Conservation (phyloP, 2,797 vertebrate species). For the Coccyzus lansbergi region DNA sequence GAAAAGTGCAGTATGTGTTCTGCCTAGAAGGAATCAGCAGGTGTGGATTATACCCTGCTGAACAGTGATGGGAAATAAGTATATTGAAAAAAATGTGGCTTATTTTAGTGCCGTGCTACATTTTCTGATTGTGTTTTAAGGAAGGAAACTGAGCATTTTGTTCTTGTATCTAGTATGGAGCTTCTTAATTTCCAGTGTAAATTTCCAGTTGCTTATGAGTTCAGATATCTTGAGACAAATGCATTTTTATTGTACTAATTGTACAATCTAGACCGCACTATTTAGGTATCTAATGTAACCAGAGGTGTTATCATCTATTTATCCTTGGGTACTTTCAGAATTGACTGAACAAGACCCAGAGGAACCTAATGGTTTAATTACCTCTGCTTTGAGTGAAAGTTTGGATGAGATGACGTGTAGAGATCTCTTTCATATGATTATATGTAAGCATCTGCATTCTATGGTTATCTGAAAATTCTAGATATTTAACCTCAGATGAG, state of each 20-base stretch:
- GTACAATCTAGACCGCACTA: background rate
- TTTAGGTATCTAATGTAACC: background rate
- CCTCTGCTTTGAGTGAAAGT: background rate
- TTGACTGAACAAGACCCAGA: background rate
- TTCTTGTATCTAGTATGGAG: background rate
- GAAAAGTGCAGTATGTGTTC: constrained; percentile 51
- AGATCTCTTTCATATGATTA: background rate
- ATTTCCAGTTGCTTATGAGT: background rate
- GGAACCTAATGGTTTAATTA: background rate
- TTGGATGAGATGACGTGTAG: background rate
- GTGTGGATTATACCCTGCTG: constrained; percentile 60
- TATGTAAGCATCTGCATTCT: background rate
- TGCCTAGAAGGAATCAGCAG: constrained; percentile 54
- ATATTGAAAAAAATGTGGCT: background rate
- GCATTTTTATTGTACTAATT: background rate
- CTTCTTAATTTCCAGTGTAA: background rate
- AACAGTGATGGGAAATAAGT: constrained; percentile 49
- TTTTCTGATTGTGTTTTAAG: constrained; percentile 22
- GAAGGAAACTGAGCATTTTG: background rate
- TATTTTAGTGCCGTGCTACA: constrained; percentile 15
- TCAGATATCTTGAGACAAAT: background rate
- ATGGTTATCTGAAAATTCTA: background rate
- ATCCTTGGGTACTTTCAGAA: background rate
- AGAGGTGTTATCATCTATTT: background rate
- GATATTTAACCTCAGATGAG: background rate